Evolutionary conservation across 1,140 invertebrate genomes (phyloP).

Genomic region (Tetragnatha versicolor): DNA sequence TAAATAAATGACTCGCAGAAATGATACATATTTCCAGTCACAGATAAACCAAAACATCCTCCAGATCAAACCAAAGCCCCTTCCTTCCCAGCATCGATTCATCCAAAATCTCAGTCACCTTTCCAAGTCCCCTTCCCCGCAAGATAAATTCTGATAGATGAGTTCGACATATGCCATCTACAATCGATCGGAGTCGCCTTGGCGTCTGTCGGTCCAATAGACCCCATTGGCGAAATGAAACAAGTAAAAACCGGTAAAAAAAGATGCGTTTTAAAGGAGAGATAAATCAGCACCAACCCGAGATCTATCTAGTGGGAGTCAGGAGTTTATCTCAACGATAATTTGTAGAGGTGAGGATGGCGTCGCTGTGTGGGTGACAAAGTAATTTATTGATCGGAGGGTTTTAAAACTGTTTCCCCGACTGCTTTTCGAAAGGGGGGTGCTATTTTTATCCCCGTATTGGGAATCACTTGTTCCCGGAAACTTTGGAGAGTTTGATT

Average conservation of each 20-base stretch:
- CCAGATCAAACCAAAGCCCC: background rate
- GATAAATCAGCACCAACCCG: constrained; percentile 22
- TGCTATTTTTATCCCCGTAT: background rate
- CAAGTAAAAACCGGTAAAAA: background rate
- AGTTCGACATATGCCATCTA: constrained; percentile 47
- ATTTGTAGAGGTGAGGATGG: constrained; percentile 36
- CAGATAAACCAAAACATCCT: background rate
- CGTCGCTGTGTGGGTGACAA: background rate
- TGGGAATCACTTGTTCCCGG: no score
- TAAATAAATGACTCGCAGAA: no score
- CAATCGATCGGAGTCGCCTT: constrained; percentile 22
- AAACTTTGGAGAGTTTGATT: no score
- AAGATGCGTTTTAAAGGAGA: constrained; percentile 37
- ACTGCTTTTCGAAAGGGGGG: background rate
- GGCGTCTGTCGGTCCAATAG: constrained; percentile 1
- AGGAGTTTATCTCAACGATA: constrained; percentile 48
- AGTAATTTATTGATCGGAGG: constrained; percentile 42
- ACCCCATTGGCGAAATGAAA: constrained; percentile 14
- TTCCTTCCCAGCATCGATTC: background rate
- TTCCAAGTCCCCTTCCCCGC: background rate
- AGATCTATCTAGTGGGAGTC: constrained; percentile 41
- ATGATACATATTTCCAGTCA: background rate
- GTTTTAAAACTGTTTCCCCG: constrained; percentile 9
- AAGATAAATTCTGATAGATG: constrained; percentile 48
- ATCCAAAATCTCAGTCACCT: background rate